These are phyloP conservation scores for Operophtera brumata DNA, from an alignment of 2,888 invertebrate species.

Conservation along the genomic window DNA sequence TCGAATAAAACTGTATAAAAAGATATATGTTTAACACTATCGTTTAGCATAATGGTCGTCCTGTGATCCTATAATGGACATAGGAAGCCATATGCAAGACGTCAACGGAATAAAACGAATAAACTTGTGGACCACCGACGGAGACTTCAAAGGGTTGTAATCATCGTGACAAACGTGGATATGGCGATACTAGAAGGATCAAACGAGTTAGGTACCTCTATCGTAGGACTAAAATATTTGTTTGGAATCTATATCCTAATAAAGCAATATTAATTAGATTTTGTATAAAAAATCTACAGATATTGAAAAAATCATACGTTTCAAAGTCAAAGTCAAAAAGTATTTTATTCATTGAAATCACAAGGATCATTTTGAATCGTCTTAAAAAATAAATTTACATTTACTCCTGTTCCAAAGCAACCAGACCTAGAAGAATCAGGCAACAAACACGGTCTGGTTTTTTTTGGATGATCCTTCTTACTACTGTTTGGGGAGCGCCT, in stretches of 20 bases:
- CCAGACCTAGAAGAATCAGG: too few species aligned
- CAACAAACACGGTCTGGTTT: too few species aligned
- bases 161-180: constrained; percentile 61
- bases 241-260: neutral
- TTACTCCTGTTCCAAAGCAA: too few species aligned
- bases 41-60: constrained; percentile 53
- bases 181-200: constrained; percentile 46
- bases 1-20: constrained; percentile 45
- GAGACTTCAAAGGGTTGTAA: constrained; percentile 71
- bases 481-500: too few species aligned
- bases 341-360: too few species aligned
- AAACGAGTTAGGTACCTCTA: constrained; percentile 1
- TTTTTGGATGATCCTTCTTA: too few species aligned
- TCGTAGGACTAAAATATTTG: neutral
- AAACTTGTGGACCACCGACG: constrained; percentile 70
- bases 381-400: too few species aligned
- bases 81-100: constrained; percentile 63
- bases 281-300: too few species aligned
- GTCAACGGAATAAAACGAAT: constrained; percentile 57
- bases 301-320: too few species aligned
- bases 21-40: constrained; percentile 41
- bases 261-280: neutral
- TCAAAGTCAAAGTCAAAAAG: too few species aligned
- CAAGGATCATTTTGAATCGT: too few species aligned
- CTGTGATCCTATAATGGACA: constrained; percentile 61